These are phyloP conservation scores for Euplagia quadripunctaria DNA, from an alignment of 2,888 invertebrate genomes.

Conservation along the genomic window DNA sequence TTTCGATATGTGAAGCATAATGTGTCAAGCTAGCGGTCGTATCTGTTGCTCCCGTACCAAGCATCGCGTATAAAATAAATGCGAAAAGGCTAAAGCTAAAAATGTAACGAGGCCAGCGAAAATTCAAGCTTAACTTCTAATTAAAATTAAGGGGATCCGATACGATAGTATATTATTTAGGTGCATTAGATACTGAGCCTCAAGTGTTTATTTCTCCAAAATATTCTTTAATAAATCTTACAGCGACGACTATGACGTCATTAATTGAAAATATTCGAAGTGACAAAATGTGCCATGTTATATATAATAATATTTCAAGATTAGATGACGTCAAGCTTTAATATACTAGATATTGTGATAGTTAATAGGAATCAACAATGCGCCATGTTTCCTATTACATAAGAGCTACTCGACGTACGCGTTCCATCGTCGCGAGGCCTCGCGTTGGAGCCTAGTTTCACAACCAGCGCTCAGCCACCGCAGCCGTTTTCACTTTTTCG, in stretches of 20 bases:
- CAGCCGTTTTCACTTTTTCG: slow-evolving; percentile 87
- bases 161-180: too few relatives aligned
- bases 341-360: slow-evolving; percentile 43
- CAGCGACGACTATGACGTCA: not conserved
- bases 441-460: slow-evolving; percentile 79
- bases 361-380: slow-evolving; percentile 48
- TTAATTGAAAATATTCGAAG: not conserved
- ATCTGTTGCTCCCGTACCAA: not conserved
- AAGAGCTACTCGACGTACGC: slow-evolving; percentile 58
- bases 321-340: not conserved
- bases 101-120: not conserved
- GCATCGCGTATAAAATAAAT: not conserved
- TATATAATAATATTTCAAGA: not conserved
- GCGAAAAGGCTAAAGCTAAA: not conserved
- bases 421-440: slow-evolving; percentile 68
- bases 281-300: too few relatives aligned
- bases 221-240: not conserved
- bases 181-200: not conserved
- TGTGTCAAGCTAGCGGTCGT: not conserved
- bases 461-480: slow-evolving; percentile 78
- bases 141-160: not conserved
- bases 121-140: not conserved
- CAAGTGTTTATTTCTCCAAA: not conserved
- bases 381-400: slow-evolving; percentile 76
- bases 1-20: not conserved